Evolutionary conservation across 2,113 vertebrate species (phyloP).

Genomic region (Phrynosoma blainvillii): DNA sequence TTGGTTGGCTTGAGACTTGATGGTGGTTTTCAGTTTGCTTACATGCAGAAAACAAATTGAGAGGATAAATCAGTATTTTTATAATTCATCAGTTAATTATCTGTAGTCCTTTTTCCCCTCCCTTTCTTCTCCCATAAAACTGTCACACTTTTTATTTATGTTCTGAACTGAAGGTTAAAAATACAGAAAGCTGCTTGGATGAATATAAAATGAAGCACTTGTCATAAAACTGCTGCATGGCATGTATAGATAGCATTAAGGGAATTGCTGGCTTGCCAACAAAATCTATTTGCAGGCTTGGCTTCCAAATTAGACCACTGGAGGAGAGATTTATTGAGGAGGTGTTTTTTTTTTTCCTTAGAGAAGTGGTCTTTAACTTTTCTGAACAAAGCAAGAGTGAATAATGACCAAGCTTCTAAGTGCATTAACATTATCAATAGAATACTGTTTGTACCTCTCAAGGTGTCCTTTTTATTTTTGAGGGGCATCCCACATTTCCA

Average conservation of each 20-base stretch:
- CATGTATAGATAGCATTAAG: constrained; percentile 69
- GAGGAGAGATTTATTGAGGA: constrained; percentile 53
- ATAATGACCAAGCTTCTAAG: constrained; percentile 36
- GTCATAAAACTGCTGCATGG: constrained; percentile 69
- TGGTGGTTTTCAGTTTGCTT: constrained; percentile 60
- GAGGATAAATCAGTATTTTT: constrained; percentile 59
- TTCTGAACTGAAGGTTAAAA: constrained; percentile 60
- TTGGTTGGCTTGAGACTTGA: constrained; percentile 7
- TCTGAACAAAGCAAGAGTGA: constrained; percentile 60
- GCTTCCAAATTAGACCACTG: constrained; percentile 70
- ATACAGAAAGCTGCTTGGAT: constrained; percentile 60
- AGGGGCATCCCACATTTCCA: not conserved
- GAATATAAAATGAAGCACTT: constrained; percentile 67
- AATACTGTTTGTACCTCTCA: not conserved
- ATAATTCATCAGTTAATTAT: constrained; percentile 58
- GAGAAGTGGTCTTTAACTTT: constrained; percentile 49
- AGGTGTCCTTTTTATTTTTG: constrained; percentile 18
- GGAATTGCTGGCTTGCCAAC: constrained; percentile 61
- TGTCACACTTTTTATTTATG: constrained; percentile 62
- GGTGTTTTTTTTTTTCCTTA: constrained; percentile 15
- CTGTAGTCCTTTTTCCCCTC: constrained; percentile 15
- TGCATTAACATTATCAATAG: constrained; percentile 56
- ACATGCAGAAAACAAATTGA: constrained; percentile 52
- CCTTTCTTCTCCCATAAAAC: constrained; percentile 45
- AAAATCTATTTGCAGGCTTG: constrained; percentile 56